Evolutionary conservation across 2,888 invertebrate genomes (phyloP).

Genomic region (Dexiosoma caninum): DNA sequence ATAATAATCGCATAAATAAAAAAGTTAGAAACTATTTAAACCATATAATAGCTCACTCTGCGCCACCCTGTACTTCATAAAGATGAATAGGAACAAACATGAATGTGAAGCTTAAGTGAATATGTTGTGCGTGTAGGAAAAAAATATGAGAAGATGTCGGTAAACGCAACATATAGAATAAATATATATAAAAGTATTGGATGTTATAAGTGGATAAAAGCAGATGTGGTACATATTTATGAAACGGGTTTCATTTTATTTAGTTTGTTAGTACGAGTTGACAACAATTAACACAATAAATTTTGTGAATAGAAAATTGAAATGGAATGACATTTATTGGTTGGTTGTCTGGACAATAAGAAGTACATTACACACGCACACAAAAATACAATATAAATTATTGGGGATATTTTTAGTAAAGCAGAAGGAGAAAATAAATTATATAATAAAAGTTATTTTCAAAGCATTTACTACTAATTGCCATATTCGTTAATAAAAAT

Average conservation of each 20-base stretch:
- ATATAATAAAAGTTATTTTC: not conserved
- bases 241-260: not conserved
- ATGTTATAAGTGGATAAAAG: not conserved
- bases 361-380: slow-evolving; percentile 37
- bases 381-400: not conserved
- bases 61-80: no score
- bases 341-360: slow-evolving; percentile 53
- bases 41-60: no score
- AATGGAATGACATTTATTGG: not conserved
- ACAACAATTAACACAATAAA: not conserved
- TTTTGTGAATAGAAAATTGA: no score
- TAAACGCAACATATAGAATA: not conserved
- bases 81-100: no score
- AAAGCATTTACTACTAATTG: no score
- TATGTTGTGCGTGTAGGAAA: no score
- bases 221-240: not conserved
- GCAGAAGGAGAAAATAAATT: not conserved
- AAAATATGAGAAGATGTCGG: not conserved
- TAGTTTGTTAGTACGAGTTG: not conserved
- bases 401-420: not conserved
- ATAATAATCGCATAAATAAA: no score
- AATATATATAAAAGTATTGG: not conserved
- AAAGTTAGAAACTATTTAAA: no score
- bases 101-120: no score
- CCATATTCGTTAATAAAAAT: no score